Percentiles rank a stretch among this genome's conserved stretches.
Evolutionary conservation across 2,797 vertebrate species (phyloP).

Genomic region (Spondyliosoma cantharus): DNA sequence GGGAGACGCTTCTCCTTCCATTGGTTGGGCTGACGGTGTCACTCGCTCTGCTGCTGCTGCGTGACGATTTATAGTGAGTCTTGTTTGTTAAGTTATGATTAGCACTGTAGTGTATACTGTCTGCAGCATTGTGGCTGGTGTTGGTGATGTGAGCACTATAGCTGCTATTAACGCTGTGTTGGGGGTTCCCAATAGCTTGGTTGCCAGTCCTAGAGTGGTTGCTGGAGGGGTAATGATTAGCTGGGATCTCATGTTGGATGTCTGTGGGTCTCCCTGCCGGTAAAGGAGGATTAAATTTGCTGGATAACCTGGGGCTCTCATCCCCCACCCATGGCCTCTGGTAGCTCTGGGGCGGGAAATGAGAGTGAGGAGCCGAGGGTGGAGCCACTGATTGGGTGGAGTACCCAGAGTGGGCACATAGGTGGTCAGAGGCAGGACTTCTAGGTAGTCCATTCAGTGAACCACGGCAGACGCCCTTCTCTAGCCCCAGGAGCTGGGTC

Average conservation of each 20-base stretch:
- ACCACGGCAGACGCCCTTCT: conserved; percentile 44
- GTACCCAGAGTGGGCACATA: conserved; percentile 69
- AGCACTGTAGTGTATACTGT: not conserved
- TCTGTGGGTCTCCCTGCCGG: conserved; percentile 79
- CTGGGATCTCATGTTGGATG: conserved; percentile 78
- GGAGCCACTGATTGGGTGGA: conserved; percentile 18
- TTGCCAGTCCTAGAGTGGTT: conserved; percentile 30
- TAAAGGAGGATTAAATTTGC: conserved; percentile 70
- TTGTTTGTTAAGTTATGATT: conserved; percentile 47
- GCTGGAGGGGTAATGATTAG: not conserved
- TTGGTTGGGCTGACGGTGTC: conserved; percentile 41
- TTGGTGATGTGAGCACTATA: conserved; percentile 18
- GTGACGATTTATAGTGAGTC: conserved; percentile 50
- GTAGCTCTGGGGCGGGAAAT: conserved; percentile 35
- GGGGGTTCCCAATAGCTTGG: conserved; percentile 16
- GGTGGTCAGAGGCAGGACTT: conserved; percentile 78
- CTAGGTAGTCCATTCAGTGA: conserved; percentile 71
- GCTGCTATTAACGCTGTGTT: conserved; percentile 9
- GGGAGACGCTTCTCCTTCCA: conserved; percentile 58
- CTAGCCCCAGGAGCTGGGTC: conserved; percentile 57
- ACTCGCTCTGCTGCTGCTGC: conserved; percentile 51
- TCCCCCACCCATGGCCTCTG: conserved; percentile 55
- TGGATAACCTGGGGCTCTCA: conserved; percentile 60
- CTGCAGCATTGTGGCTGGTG: conserved; percentile 5
- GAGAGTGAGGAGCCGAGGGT: conserved; percentile 9